These are phyloP conservation scores for Drosophila auraria DNA, from an alignment of 1,140 invertebrate species.

Conservation along the genomic window DNA sequence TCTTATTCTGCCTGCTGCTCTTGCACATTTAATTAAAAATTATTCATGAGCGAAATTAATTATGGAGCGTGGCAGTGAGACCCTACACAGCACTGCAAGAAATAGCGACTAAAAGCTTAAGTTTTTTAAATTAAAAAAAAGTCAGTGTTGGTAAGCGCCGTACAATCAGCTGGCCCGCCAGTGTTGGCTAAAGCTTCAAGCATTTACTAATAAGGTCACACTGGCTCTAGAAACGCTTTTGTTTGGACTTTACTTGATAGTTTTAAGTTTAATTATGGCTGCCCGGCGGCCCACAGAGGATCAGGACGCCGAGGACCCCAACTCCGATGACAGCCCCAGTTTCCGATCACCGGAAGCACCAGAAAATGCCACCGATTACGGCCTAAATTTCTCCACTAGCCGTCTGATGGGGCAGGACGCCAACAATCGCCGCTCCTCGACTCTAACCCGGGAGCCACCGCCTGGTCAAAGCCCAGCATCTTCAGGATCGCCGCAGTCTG, in stretches of 20 bases:
- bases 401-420: slow-evolving; percentile 14
- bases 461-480: not conserved
- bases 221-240: not conserved
- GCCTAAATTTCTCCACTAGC: slow-evolving; percentile 67
- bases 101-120: not conserved
- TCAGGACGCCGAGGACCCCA: not conserved
- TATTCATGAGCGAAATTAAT: slow-evolving; percentile 68
- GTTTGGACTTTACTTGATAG: not conserved
- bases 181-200: not conserved
- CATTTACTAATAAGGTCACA: not conserved
- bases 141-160: not conserved
- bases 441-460: slow-evolving; percentile 14
- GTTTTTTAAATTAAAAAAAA: not conserved
- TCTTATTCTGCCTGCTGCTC: slow-evolving; percentile 20
- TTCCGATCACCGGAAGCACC: slow-evolving; percentile 32
- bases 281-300: too few relatives aligned
- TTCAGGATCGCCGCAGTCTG: not conserved
- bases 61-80: slow-evolving; percentile 35
- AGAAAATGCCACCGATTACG: slow-evolving; percentile 42
- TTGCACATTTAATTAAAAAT: slow-evolving; percentile 63
- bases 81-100: slow-evolving; percentile 19
- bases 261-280: not conserved
- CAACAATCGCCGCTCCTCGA: slow-evolving; percentile 43
- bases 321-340: not conserved
- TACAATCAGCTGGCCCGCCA: too few relatives aligned